These are phyloP conservation scores for Amaurobius ferox DNA, from an alignment of 2,888 invertebrate species.

Conservation along the genomic window DNA sequence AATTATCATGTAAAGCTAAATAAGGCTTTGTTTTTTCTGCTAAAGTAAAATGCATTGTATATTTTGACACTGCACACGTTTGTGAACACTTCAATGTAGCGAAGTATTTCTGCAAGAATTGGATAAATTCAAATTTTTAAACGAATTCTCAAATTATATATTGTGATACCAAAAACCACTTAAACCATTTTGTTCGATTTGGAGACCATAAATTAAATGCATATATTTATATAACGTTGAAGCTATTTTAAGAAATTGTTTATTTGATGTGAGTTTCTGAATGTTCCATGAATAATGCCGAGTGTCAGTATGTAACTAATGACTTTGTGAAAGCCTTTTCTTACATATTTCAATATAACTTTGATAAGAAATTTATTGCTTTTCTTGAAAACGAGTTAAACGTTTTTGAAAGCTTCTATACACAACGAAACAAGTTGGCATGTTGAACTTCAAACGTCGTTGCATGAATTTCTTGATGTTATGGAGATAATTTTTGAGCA, in stretches of 20 bases:
- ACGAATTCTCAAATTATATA: background rate
- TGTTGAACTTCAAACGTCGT: background rate
- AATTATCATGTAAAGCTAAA: no score
- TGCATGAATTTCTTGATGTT: background rate
- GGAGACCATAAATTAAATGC: background rate
- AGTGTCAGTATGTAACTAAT: constrained; percentile 31
- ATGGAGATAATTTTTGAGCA: background rate
- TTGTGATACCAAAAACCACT: background rate
- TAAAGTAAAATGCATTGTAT: no score
- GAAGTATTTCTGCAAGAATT: no score
- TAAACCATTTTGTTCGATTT: constrained; percentile 3
- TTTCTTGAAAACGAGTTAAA: constrained; percentile 22
- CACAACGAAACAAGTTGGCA: constrained; percentile 53
- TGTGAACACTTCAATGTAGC: no score
- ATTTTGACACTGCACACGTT: no score
- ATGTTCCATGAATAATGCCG: constrained; percentile 31
- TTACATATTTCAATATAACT: constrained; percentile 37
- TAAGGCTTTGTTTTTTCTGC: no score
- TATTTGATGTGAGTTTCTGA: constrained; percentile 34
- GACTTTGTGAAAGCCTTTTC: constrained; percentile 27
- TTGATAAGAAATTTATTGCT: constrained; percentile 48
- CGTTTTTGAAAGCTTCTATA: constrained; percentile 58
- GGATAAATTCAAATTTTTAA: no score
- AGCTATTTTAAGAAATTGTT: constrained; percentile 19
- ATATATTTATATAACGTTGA: background rate